Evolutionary conservation across 2,888 invertebrate genomes (phyloP).

Genomic region (Aleiodes leptofemur): DNA sequence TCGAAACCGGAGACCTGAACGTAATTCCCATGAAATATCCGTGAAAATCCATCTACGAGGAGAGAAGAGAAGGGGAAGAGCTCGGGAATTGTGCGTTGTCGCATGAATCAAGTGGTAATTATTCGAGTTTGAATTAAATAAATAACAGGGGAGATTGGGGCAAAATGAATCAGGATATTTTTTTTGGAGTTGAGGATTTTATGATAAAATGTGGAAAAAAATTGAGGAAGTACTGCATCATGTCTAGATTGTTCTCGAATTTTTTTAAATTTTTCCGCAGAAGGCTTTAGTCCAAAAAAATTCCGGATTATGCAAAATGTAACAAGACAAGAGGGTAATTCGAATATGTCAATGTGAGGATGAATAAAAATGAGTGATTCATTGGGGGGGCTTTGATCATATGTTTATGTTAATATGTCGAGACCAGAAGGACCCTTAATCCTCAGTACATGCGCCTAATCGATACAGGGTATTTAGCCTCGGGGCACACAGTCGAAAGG

Average conservation of each 20-base stretch:
- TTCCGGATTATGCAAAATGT: too few species aligned
- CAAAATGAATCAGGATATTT: too few species aligned
- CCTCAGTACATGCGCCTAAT: constrained; percentile 11
- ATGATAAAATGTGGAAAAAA: too few species aligned
- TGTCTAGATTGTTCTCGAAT: too few species aligned
- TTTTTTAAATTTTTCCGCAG: too few species aligned
- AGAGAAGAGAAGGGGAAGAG: neutral
- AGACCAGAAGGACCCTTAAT: neutral
- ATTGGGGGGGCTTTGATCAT: constrained; percentile 14
- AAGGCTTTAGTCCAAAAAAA: neutral
- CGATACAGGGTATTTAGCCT: constrained; percentile 24
- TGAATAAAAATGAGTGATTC: constrained; percentile 43
- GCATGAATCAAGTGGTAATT: constrained; percentile 8
- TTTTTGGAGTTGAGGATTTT: too few species aligned
- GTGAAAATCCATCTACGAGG: constrained; percentile 57
- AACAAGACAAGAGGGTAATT: neutral
- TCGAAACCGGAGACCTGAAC: constrained; percentile 70
- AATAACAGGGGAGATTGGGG: too few species aligned
- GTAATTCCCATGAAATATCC: constrained; percentile 68
- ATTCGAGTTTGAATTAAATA: neutral
- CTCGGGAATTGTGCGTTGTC: neutral
- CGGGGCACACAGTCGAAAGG: constrained; percentile 34
- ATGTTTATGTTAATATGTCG: constrained; percentile 40
- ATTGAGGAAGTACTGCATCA: too few species aligned
- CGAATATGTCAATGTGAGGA: neutral